Evolutionary conservation across 1,140 invertebrate species (phyloP), one percentile per base, ranked within the genome.

Genomic region (Nasonia longicornis): DNA sequence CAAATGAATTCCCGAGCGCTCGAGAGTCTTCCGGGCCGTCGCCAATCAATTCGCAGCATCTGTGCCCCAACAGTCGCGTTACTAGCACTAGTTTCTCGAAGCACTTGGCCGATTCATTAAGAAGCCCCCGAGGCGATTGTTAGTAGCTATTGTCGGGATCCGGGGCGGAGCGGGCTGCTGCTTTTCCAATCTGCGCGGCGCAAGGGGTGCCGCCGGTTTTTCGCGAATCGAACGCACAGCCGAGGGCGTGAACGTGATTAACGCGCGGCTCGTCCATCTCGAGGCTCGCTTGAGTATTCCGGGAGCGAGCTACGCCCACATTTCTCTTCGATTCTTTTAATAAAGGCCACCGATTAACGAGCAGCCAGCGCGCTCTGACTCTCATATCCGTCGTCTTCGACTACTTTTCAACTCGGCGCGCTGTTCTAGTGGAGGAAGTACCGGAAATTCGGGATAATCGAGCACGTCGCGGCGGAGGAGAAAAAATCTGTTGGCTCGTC

Each of bases 201-300:
- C 3, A 11, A n/a, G 66, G 48, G 31, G 14, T 22, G 10, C 29
- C 20, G 14, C 26, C 11, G n/a, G 38, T 81, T 77, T 70, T 67
- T 70, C 72, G 74, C 74, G 74, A 10, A 16, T 29, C 10, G 35
- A 31, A 69, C 70, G 20, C 38, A 12, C 81, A 64, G 82, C 77
- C 66, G 78, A 82, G 83, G 86, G 86, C 85, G 85, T 85, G 83
- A 86, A 85, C 84, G 85, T 86, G 85, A 87, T 87, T 86, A 87
- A 87, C 81, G 84, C 64, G 42, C 29, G 16, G 69, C 82, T 79
- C 70, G 52, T 82, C 69, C 35, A 67, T 83, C 84, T 83, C 82
- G 52, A 10, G 16, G 76, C 82, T 52, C 83, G 84, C 85, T 85
- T 85, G 79, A 85, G 81, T 66, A 84, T 87, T 86, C 84, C 45